phyloP scores from a whole-genome alignment of 2,888 invertebrate species.

The Melieria picta region DNA sequence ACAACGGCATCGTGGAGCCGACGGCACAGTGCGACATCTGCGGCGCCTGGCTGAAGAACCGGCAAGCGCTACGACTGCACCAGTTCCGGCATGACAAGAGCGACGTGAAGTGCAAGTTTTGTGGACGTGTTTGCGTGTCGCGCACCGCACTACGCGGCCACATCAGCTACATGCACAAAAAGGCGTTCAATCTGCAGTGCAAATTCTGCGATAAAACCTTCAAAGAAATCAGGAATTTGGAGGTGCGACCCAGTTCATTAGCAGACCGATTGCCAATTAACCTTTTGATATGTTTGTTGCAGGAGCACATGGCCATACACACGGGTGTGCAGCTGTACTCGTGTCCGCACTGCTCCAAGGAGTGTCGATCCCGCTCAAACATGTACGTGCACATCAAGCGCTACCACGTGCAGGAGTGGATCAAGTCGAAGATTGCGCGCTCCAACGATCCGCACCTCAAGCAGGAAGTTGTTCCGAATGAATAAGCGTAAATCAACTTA shows the following conservation, averaged over 20 bases:
- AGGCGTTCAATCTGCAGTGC: slow-evolving; percentile 53
- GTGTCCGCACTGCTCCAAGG: slow-evolving; percentile 59
- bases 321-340: slow-evolving; percentile 58
- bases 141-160: slow-evolving; percentile 55
- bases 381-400: slow-evolving; percentile 62
- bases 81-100: slow-evolving; percentile 41
- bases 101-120: slow-evolving; percentile 41
- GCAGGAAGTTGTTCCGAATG: no score
- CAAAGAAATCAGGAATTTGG: slow-evolving; percentile 55
- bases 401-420: slow-evolving; percentile 57
- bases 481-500: no score
- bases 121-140: slow-evolving; percentile 46
- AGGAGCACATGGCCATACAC: slow-evolving; percentile 60
- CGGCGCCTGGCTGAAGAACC: slow-evolving; percentile 57
- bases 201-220: slow-evolving; percentile 58
- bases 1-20: slow-evolving; percentile 57
- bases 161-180: slow-evolving; percentile 55
- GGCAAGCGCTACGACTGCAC: slow-evolving; percentile 50
- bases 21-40: slow-evolving; percentile 55
- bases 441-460: slow-evolving; percentile 34
- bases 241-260: slow-evolving; percentile 42
- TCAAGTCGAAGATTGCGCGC: slow-evolving; percentile 52
- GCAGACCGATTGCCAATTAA: not conserved
- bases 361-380: slow-evolving; percentile 60
- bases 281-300: not conserved